These are phyloP conservation scores for Rhagium mordax DNA, from an alignment of 2,888 invertebrate species.

Conservation along the genomic window DNA sequence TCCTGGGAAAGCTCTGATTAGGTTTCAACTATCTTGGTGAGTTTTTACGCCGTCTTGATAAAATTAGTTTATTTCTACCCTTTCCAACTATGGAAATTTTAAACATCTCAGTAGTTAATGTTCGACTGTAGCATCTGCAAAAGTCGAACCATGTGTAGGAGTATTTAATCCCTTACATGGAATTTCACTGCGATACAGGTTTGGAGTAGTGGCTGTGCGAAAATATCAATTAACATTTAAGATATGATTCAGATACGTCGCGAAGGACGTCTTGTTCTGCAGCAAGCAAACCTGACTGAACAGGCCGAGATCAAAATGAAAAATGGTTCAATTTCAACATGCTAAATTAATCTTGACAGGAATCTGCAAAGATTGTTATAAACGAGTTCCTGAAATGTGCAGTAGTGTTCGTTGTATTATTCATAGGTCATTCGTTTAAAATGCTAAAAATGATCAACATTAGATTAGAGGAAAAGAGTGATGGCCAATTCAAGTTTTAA, in stretches of 20 bases:
- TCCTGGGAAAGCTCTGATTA: no score
- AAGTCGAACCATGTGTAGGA: background rate
- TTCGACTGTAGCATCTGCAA: no score
- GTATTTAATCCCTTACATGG: background rate
- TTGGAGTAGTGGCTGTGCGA: background rate
- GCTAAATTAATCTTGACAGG: background rate
- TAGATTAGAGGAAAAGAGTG: no score
- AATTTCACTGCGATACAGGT: background rate
- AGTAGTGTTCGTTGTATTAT: no score
- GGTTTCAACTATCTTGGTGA: no score
- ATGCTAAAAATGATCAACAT: no score
- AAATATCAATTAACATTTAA: background rate
- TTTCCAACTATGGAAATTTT: no score
- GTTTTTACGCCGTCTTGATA: no score
- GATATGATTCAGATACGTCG: background rate
- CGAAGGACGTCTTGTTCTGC: background rate
- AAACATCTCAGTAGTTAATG: no score
- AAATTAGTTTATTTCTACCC: no score
- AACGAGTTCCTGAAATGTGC: background rate
- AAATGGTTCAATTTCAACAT: background rate
- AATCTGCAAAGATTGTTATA: background rate
- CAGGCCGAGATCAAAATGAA: background rate
- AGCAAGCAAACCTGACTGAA: background rate
- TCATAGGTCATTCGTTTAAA: no score
- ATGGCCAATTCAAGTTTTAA: no score